These are phyloP conservation scores for Plotosus lineatus DNA, from an alignment of 2,113 vertebrate genomes.

Conservation along the genomic window DNA sequence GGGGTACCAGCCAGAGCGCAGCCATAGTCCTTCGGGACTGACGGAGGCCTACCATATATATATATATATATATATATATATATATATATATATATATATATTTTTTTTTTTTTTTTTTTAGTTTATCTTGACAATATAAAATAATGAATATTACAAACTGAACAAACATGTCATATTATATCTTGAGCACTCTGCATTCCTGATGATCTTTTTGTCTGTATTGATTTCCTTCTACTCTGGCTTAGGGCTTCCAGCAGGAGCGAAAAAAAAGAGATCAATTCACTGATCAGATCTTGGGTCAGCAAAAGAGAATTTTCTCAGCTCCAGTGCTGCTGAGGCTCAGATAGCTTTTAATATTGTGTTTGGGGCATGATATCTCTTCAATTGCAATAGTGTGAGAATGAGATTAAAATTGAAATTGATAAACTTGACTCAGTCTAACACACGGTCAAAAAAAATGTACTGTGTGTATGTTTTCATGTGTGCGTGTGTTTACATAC, in stretches of 20 bases:
- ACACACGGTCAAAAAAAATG: neutral
- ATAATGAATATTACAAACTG: neutral
- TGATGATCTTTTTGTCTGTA: conserved; percentile 2
- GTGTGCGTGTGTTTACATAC: too few species aligned
- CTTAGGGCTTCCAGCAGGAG: neutral
- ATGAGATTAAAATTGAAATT: neutral
- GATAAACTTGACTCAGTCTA: neutral
- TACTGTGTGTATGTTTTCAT: neutral
- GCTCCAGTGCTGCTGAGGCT: neutral
- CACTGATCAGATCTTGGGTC: conserved; percentile 6
- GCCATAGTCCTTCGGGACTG: too few species aligned
- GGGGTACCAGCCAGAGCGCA: too few species aligned
- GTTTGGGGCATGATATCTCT: neutral
- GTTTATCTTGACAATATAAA: neutral
- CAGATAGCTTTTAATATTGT: neutral
- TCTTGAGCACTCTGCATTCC: conserved; percentile 13
- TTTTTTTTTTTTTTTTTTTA: neutral
- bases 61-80: too few species aligned
- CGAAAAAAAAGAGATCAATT: conserved; percentile 10
- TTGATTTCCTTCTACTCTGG: neutral
- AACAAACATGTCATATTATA: neutral
- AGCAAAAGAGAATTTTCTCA: conserved; percentile 1
- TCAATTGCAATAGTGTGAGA: neutral
- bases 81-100: too few species aligned
- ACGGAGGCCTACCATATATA: too few species aligned